Conservation (phyloP, 2,113 vertebrate genomes). For the Zapornia atra region DNA sequence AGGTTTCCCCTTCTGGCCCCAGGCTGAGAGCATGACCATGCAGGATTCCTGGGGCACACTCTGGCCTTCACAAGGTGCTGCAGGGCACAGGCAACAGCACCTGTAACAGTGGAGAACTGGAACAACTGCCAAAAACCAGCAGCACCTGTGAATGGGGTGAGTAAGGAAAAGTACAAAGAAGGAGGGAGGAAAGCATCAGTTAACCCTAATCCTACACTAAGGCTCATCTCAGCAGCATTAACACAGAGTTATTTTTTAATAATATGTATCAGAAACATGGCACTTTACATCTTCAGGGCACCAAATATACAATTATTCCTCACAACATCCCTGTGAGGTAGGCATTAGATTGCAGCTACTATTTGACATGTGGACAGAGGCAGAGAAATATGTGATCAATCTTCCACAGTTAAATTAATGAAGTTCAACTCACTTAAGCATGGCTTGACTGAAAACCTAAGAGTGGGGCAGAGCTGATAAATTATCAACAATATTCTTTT, state of each 20-base stretch:
- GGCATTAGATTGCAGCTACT: neutral
- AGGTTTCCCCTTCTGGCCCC: neutral
- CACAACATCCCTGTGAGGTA: constrained; percentile 53
- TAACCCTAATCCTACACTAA: neutral
- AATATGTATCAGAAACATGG: constrained; percentile 24
- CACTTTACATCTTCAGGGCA: constrained; percentile 35
- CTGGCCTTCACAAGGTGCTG: neutral
- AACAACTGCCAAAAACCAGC: neutral
- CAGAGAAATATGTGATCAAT: neutral
- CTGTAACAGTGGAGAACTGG: neutral
- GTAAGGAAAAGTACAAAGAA: neutral
- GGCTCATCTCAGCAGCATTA: neutral
- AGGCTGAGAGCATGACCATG: neutral
- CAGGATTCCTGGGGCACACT: neutral
- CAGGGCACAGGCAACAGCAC: neutral
- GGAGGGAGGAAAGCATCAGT: neutral
- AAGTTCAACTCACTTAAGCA: neutral
- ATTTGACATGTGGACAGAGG: neutral
- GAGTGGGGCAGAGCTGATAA: neutral
- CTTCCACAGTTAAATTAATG: neutral
- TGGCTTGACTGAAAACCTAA: neutral
- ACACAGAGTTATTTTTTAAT: constrained; percentile 6
- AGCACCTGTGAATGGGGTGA: neutral
- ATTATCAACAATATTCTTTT: neutral
- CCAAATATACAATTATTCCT: constrained; percentile 33